Base-by-base conservation (phyloP, 2,888 invertebrate genomes). In the Caenorhabditis sp. region DNA sequence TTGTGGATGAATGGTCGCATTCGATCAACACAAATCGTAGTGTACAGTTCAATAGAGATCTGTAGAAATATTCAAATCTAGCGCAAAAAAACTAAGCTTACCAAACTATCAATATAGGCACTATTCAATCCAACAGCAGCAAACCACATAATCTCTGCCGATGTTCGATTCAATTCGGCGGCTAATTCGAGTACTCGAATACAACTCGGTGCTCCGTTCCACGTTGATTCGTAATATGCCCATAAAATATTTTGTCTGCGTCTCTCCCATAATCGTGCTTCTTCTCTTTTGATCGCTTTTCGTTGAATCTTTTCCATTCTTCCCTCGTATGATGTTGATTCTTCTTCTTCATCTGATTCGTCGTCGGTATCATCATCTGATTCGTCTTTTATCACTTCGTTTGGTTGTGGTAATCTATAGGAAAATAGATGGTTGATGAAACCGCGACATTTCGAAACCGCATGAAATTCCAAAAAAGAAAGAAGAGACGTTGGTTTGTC, bases 121-220 rank as follows among this genome's bases (percentile, higher is more conserved):
- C 81, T 83, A 51, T 78, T 81, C 37, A 86, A 64, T 1, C 84
- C 86, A 23, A 86, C 81, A 0, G 83, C 76, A 0, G 86, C 81
- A 26, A 77, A 77, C 86, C 86, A 86, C 66, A 83, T 72, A 23
- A 76, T 61, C 53, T 83, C 84, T 10, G 84, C 80, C 8, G 75
- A 76, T 5, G 78, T 66, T 67, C 81, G 67, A 37, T 82, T 79
- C 62, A 85, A 62, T 21, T 75, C 73, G 17, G 82, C 76, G 5
- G 84, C 82, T 3, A 85, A 62, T 60, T 83, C 78, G 26, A 85
- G 65, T 62, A 85, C 51, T n/a, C 75, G 50, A 23, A 85, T 76
- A 49, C 82, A 75, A 21, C 74, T 71, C 71, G 82, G 70, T 14
- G 76, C 57, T n/a, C 78, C 77, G 58, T 70, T 66, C 82, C 82